Conservation (phyloP, 1,140 invertebrate genomes). For the Drosophila watanabei region DNA sequence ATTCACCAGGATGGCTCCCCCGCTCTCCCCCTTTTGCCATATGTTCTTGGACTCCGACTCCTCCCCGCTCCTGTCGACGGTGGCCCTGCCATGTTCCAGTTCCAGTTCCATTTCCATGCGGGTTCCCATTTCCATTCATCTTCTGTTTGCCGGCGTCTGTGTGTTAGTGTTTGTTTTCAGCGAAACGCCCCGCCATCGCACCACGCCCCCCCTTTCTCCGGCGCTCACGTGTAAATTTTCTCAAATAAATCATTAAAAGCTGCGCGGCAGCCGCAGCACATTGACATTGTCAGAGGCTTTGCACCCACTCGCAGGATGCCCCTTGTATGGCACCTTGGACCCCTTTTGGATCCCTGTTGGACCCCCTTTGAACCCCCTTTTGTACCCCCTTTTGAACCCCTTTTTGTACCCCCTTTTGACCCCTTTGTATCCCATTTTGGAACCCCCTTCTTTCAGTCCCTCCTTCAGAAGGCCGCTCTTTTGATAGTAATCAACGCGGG, state of each 20-base stretch:
- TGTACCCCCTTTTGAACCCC: no score
- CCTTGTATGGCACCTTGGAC: constrained; percentile 8
- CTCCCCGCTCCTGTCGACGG: not conserved
- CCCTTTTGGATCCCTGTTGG: not conserved
- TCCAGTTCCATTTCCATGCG: constrained; percentile 29
- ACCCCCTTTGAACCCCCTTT: not conserved
- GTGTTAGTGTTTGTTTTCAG: constrained; percentile 53
- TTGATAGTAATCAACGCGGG: constrained; percentile 80
- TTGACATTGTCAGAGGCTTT: constrained; percentile 74
- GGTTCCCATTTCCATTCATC: constrained; percentile 69
- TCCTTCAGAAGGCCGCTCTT: constrained; percentile 55
- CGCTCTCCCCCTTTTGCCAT: not conserved
- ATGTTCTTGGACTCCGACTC: constrained; percentile 11
- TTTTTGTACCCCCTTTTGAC: not conserved
- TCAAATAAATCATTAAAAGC: constrained; percentile 84
- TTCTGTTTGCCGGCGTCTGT: constrained; percentile 46
- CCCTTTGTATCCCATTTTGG: constrained; percentile 13
- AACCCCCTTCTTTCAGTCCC: constrained; percentile 6
- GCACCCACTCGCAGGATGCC: constrained; percentile 19
- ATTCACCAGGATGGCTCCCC: constrained; percentile 57
- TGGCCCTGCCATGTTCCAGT: constrained; percentile 19
- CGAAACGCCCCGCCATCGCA: constrained; percentile 19
- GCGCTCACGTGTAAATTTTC: constrained; percentile 82
- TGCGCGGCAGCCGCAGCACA: constrained; percentile 68
- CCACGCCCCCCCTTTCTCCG: constrained; percentile 33